Evolutionary conservation across 2,113 vertebrate genomes (phyloP).

Genomic region (Leucopsar rothschildi): DNA sequence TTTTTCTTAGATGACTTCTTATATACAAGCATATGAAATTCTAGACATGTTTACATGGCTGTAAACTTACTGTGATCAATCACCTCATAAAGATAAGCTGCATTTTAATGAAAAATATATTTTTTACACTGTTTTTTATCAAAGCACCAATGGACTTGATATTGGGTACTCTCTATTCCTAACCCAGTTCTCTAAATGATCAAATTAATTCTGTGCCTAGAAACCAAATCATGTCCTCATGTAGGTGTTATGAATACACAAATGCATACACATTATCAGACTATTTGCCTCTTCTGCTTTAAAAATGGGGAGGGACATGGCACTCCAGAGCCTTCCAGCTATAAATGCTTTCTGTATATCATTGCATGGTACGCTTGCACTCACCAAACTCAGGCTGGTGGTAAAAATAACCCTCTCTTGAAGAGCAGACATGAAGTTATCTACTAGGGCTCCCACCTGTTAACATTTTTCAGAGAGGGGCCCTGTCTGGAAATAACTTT

Average conservation of each 20-base stretch:
- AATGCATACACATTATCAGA: background rate
- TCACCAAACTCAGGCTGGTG: background rate
- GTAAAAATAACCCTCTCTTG: conserved; percentile 62
- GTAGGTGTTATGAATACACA: background rate
- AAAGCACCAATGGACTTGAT: background rate
- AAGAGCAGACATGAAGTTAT: conserved; percentile 48
- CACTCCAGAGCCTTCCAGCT: background rate
- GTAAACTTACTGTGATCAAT: background rate
- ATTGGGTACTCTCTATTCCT: background rate
- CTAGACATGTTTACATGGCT: background rate
- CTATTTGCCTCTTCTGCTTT: background rate
- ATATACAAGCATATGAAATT: background rate
- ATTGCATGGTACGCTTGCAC: background rate
- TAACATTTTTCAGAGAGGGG: conserved; percentile 51
- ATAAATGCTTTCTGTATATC: conserved; percentile 27
- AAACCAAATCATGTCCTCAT: background rate
- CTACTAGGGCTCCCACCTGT: conserved; percentile 56
- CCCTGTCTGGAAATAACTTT: conserved; percentile 46
- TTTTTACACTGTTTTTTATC: background rate
- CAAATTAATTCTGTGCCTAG: background rate
- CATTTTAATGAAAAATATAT: background rate
- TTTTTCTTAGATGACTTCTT: background rate
- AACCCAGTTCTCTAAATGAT: background rate
- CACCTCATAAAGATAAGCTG: background rate
- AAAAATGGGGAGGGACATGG: background rate